These are phyloP conservation scores for Progne subis DNA, from an alignment of 2,113 vertebrate genomes.

Conservation along the genomic window DNA sequence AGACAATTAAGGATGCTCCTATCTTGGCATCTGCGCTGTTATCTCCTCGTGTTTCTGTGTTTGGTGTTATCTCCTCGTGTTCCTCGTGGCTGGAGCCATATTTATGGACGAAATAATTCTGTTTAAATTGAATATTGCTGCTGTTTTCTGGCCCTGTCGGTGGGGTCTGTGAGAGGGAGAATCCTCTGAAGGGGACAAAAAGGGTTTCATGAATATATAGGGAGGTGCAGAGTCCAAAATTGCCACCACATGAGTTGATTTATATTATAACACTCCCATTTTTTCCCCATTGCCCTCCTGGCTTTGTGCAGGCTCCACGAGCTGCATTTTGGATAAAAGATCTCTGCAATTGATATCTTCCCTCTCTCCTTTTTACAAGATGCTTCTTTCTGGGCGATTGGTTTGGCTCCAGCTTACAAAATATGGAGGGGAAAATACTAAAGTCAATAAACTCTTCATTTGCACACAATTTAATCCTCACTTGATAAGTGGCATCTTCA, in stretches of 20 bases:
- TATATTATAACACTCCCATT: fast-evolving
- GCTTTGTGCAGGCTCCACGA: background rate
- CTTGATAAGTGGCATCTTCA: background rate
- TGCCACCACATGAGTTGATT: background rate
- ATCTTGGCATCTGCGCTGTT: background rate
- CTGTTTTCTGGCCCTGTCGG: background rate
- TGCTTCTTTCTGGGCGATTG: background rate
- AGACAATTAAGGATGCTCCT: constrained; percentile 1
- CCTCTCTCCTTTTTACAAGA: background rate
- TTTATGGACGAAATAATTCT: background rate
- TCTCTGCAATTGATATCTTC: background rate
- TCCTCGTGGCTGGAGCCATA: background rate
- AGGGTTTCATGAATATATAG: background rate
- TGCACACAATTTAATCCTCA: background rate
- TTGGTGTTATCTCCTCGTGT: background rate
- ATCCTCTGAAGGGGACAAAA: background rate
- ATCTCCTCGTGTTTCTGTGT: background rate
- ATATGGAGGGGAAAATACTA: background rate
- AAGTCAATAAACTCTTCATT: background rate
- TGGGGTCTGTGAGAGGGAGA: background rate
- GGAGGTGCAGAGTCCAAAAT: background rate
- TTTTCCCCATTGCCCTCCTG: background rate
- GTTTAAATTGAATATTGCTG: background rate
- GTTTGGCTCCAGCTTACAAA: background rate
- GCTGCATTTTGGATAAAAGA: background rate